Percentiles rank a stretch among this genome's conserved stretches.
Conservation (phyloP, 1,140 invertebrate species). For the Leptoteleia sp. region DNA sequence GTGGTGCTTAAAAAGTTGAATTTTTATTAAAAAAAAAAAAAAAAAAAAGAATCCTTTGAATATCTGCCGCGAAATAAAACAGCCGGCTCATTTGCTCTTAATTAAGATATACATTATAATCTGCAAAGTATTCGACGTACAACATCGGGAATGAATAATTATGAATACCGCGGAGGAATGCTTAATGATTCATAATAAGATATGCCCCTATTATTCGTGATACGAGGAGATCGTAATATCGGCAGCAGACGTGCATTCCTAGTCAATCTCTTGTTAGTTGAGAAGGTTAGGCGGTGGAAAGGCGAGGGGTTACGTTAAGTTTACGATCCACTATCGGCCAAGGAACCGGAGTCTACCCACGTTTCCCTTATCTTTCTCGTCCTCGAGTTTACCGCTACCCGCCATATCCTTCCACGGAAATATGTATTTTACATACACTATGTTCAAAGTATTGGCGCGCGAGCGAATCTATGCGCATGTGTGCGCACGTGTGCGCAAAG, state of each 20-base stretch:
- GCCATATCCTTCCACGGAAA: slow-evolving; percentile 66
- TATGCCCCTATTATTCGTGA: slow-evolving; percentile 17
- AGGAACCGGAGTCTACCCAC: slow-evolving; percentile 75
- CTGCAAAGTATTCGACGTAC: no score
- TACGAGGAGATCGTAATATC: slow-evolving; percentile 30
- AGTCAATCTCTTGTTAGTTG: slow-evolving; percentile 56
- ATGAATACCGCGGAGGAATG: no score
- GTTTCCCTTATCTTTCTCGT: slow-evolving; percentile 76
- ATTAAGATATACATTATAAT: no score
- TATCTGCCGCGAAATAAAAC: no score
- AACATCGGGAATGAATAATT: no score
- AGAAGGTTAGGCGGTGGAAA: slow-evolving; percentile 33
- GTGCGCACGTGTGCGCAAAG: not conserved
- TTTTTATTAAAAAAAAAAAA: no score
- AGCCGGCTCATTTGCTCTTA: no score
- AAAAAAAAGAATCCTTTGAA: no score
- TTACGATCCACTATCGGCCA: slow-evolving; percentile 73
- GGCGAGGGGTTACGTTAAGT: slow-evolving; percentile 71
- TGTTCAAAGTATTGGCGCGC: not conserved
- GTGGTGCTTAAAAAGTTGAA: no score
- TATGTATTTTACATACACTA: slow-evolving; percentile 43
- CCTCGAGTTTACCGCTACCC: slow-evolving; percentile 54
- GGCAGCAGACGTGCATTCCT: slow-evolving; percentile 26
- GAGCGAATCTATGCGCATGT: not conserved
- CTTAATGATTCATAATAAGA: no score